Evolutionary conservation across 2,113 vertebrate species (phyloP).

Genomic region (Cacatua alba): DNA sequence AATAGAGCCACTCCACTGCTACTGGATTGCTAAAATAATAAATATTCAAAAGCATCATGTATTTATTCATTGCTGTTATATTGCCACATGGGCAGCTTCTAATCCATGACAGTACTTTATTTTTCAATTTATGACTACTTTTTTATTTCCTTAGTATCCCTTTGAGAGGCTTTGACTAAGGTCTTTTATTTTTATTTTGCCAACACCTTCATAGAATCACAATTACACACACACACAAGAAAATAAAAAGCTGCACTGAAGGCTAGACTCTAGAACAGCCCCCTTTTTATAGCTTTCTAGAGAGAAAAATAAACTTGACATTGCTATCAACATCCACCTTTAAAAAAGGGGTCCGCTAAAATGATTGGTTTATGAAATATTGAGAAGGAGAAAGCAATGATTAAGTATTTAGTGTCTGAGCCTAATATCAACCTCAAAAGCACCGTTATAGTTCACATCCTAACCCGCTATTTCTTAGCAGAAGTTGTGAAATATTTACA

Average conservation of each 20-base stretch:
- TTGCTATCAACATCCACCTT: background rate
- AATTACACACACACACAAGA: background rate
- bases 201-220: background rate
- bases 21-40: background rate
- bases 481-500: background rate
- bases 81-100: background rate
- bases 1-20: background rate
- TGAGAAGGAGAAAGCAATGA: background rate
- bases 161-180: background rate
- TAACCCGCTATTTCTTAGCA: background rate
- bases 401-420: background rate
- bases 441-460: background rate
- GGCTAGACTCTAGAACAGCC: background rate
- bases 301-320: background rate
- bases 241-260: background rate
- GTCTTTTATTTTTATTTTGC: background rate
- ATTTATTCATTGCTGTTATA: background rate
- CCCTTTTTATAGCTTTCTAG: background rate
- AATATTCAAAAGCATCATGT: background rate
- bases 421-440: background rate
- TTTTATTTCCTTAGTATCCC: background rate
- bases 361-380: background rate
- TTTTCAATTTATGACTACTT: background rate
- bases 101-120: background rate
- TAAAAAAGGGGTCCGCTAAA: background rate